A percentile compares a stretch with the other conserved stretches of the same genome.
These are phyloP conservation scores for Alectura lathami DNA, from an alignment of 2,113 vertebrate species.

Conservation along the genomic window DNA sequence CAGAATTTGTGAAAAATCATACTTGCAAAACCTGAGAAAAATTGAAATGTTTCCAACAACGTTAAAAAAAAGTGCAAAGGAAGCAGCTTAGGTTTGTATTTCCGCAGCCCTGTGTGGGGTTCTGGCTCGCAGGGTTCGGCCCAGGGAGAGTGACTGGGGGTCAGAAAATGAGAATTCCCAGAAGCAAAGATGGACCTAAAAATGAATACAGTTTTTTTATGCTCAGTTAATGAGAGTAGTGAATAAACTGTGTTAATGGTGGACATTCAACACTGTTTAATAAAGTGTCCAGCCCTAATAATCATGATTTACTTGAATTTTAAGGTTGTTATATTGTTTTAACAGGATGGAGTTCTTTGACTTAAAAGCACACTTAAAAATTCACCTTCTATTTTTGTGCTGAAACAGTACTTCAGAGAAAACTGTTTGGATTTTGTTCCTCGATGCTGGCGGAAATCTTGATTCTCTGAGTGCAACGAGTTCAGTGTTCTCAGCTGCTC, in stretches of 20 bases:
- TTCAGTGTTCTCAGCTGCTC: neutral
- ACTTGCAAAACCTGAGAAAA: neutral
- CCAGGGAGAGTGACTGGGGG: neutral
- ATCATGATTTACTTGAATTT: neutral
- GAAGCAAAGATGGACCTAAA: neutral
- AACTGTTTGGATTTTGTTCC: neutral
- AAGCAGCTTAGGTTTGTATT: neutral
- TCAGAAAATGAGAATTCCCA: neutral
- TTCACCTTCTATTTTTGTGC: neutral
- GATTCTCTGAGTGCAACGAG: neutral
- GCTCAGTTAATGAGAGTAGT: neutral
- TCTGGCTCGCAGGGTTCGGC: neutral
- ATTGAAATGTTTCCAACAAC: neutral
- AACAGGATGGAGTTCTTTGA: neutral
- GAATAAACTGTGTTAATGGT: neutral
- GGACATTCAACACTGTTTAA: neutral
- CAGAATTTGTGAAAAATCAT: neutral
- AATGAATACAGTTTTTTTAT: neutral
- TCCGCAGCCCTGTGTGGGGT: neutral
- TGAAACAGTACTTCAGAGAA: neutral
- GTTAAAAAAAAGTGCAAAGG: neutral
- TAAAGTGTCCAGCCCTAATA: neutral
- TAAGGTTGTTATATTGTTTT: neutral
- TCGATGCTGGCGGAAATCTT: neutral
- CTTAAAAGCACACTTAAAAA: conserved; percentile 7